A percentile compares a stretch with the other conserved stretches of the same genome.
phyloP scores from a whole-genome alignment of 2,888 invertebrate species.

The Lissonota sp. region DNA sequence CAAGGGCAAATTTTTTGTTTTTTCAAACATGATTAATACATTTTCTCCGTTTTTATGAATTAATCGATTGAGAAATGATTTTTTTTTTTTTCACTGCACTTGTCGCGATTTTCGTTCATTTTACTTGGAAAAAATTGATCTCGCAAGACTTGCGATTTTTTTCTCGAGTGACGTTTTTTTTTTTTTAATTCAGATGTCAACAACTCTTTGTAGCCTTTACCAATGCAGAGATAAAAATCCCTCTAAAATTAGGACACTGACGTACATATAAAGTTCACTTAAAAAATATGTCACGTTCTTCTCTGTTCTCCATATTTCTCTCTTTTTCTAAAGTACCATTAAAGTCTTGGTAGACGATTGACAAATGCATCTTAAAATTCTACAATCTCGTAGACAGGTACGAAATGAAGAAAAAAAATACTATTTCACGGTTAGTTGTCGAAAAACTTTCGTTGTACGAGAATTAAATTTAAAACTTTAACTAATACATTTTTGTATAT shows the following conservation, averaged over 20 bases:
- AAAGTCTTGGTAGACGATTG: conserved; percentile 33
- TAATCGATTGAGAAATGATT: neutral
- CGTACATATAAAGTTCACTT: conserved; percentile 20
- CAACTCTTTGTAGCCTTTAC: too few species aligned
- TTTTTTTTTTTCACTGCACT: neutral
- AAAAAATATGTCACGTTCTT: conserved; percentile 55
- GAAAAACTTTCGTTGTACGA: conserved; percentile 40
- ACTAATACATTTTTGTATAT: too few species aligned
- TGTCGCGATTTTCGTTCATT: too few species aligned
- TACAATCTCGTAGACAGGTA: conserved; percentile 64
- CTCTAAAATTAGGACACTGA: conserved; percentile 17
- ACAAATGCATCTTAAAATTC: conserved; percentile 56
- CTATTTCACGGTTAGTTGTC: conserved; percentile 38
- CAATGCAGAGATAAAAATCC: too few species aligned
- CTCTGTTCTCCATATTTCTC: neutral
- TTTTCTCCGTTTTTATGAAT: neutral
- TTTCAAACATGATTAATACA: conserved; percentile 16
- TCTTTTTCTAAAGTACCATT: conserved; percentile 7
- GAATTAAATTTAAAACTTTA: conserved; percentile 54
- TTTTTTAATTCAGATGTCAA: too few species aligned
- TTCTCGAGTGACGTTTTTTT: too few species aligned
- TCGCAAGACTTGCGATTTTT: too few species aligned
- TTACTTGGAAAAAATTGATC: too few species aligned
- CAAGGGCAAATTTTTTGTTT: neutral
- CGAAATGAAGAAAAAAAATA: conserved; percentile 41